Base-by-base conservation (phyloP, 2,797 vertebrate species). In the Cuniculus paca region DNA sequence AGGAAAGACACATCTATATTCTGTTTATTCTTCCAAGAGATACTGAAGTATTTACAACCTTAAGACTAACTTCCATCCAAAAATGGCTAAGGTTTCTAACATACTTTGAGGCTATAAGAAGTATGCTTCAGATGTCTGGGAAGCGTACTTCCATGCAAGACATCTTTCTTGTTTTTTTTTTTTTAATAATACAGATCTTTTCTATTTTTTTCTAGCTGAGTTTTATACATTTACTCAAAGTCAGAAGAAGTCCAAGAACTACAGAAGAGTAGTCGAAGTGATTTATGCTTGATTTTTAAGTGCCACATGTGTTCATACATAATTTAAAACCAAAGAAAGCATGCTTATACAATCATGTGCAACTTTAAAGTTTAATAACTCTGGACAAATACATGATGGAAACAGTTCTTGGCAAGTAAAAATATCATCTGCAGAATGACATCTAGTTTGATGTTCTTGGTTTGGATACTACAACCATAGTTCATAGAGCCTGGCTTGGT, bases 221-320 rank as follows among this genome's bases (percentile, higher is more conserved):
- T 87, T 95, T 94, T 63, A 68, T 87, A 58, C 87, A 85, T 90
- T 91, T 96, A 95, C 50, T 87, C 36, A 81, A 94, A 95, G 65
- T 90, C 75, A 95, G 82, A 95, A 81, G 36, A 77, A 90, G 74
- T 79, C 42, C 93, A 91, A 96, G 87, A 94, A 91, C 92, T 91
- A 89, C 58, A 79, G 68, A 87, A 96, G 65, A 93, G 60, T 58
- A 82, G 60, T 92, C 74, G 50, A 84, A 95, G 90, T 97, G 88
- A 93, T 97, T 95, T 96, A 96, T 97, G 90, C 81, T 88, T 88
- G 72, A 91, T 87, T 95, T 96, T 92, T 93, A 95, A 96, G 81
- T 88, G 84, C 91, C 90, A 90, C 80, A 58, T 50, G 60, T 97
- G 70, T 96, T 79, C 95, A 92, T 52, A 96, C 87, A 95, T 93